These are phyloP conservation scores for Edolisoma coerulescens DNA, from an alignment of 2,113 vertebrate genomes.

Conservation along the genomic window DNA sequence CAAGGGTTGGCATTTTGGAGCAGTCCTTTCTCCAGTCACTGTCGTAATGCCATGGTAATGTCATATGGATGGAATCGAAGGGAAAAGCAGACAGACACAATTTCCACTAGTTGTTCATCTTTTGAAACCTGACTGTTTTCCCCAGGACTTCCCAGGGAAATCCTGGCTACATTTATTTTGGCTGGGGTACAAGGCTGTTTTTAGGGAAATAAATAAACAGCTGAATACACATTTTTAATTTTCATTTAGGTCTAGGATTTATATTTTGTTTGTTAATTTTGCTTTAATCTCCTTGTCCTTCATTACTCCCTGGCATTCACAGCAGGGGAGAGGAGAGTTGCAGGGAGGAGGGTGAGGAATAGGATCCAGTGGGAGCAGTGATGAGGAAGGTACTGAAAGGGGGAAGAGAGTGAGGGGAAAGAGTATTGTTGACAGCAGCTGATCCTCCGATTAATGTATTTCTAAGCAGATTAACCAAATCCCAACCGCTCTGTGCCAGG, in stretches of 20 bases:
- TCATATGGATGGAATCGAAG: fast-evolving
- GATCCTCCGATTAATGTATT: constrained; percentile 73
- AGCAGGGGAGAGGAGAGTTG: constrained; percentile 24
- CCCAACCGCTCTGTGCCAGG: constrained; percentile 75
- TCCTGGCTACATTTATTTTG: neutral
- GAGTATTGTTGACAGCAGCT: constrained; percentile 68
- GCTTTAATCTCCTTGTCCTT: constrained; percentile 53
- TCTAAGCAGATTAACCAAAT: constrained; percentile 79
- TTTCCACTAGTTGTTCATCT: neutral
- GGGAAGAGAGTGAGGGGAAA: constrained; percentile 36
- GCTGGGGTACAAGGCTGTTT: neutral
- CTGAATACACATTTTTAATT: constrained; percentile 36
- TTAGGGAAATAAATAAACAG: constrained; percentile 22
- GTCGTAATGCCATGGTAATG: neutral
- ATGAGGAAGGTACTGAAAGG: constrained; percentile 19
- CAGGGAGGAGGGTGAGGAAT: neutral
- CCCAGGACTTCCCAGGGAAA: constrained; percentile 6
- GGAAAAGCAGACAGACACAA: neutral
- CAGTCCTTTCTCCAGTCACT: neutral
- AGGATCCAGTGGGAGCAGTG: constrained; percentile 3
- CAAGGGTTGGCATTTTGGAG: fast-evolving
- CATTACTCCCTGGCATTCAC: constrained; percentile 41
- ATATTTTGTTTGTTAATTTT: constrained; percentile 64
- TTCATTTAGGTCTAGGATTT: constrained; percentile 56
- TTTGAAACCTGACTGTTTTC: neutral